A percentile compares a stretch with the other conserved stretches of the same genome.
Conservation (phyloP, 2,797 vertebrate genomes). For the Holocentrus rufus region DNA sequence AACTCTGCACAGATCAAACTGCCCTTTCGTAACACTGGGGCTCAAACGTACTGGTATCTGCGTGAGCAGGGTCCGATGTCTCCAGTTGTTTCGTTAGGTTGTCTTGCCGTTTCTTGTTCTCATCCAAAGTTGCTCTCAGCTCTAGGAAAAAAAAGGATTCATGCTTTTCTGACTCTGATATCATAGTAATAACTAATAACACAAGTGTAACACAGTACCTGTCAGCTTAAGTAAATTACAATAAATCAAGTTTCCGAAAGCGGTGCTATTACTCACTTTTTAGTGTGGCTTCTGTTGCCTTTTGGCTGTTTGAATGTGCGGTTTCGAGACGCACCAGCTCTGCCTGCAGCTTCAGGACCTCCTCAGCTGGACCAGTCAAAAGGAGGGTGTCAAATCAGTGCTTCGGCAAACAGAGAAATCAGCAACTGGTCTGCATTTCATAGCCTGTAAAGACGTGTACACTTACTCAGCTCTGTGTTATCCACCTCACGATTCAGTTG, state of each 20-base stretch:
- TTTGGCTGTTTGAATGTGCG: neutral
- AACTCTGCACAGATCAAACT: too few relatives aligned
- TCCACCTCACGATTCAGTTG: conserved; percentile 1
- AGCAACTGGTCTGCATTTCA: neutral
- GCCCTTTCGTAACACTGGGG: too few relatives aligned
- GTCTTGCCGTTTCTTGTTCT: neutral
- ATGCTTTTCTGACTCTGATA: neutral
- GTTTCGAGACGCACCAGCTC: neutral
- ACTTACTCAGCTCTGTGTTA: conserved; percentile 55
- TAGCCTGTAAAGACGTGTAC: neutral
- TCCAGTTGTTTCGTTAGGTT: conserved; percentile 44
- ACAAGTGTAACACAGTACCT: neutral
- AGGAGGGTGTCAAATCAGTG: neutral
- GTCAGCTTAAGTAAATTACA: too few relatives aligned
- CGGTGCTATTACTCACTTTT: conserved; percentile 41
- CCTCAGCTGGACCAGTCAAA: conserved; percentile 46
- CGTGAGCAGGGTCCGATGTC: conserved; percentile 1
- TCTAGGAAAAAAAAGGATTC: conserved; percentile 31
- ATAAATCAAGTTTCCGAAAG: neutral
- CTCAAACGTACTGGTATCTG: conserved; percentile 57
- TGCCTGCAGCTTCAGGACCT: conserved; percentile 45
- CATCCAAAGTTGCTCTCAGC: conserved; percentile 34
- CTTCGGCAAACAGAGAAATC: neutral
- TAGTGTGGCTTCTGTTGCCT: neutral
- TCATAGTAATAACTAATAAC: neutral